phyloP scores from a whole-genome alignment of 2,113 vertebrate genomes.

The human region GRCh38 chr15:72866001-72866500 shows the following conservation, averaged over 20 bases:
- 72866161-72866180: background rate
- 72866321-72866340: background rate
- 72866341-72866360: background rate
- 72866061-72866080: background rate
- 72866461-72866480: background rate
- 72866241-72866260: background rate
- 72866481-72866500: background rate
- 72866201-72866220: background rate
- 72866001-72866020: too few relatives aligned
- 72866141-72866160: background rate
- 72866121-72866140: background rate
- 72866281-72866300: background rate
- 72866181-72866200: background rate
- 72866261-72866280: background rate
- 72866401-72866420: background rate
- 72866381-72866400: background rate
- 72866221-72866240: background rate
- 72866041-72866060: background rate
- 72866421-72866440: background rate
- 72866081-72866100: background rate
- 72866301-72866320: background rate
- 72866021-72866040: background rate
- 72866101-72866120: background rate
- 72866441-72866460: background rate
- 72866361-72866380: background rate